Conservation (phyloP, 2,888 invertebrate genomes). For the Aleiodes leptofemur region DNA sequence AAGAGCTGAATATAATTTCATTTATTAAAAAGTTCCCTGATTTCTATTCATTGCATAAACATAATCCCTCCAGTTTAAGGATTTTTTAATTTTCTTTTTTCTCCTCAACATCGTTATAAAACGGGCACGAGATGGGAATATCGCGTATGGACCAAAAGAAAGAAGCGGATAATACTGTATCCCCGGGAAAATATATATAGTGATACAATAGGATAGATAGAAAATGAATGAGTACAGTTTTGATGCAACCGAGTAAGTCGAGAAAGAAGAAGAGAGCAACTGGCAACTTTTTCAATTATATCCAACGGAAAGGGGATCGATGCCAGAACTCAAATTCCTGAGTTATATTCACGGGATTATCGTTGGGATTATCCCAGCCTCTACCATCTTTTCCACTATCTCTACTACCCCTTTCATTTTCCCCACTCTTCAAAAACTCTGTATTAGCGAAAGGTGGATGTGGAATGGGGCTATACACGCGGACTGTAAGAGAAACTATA, state of each 20-base stretch:
- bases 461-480: not conserved
- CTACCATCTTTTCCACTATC: conserved; percentile 7
- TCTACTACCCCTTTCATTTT: not conserved
- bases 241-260: conserved; percentile 21
- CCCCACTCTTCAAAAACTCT: conserved; percentile 21
- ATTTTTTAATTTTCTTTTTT: too few species aligned
- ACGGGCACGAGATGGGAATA: too few species aligned
- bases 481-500: conserved; percentile 32
- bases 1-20: too few species aligned
- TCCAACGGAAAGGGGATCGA: conserved; percentile 45
- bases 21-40: too few species aligned
- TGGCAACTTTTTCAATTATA: conserved; percentile 47
- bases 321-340: conserved; percentile 57
- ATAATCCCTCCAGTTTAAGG: too few species aligned
- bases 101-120: too few species aligned
- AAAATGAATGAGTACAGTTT: conserved; percentile 47
- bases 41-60: too few species aligned
- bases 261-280: not conserved
- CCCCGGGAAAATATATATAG: conserved; percentile 37
- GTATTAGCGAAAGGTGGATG: not conserved
- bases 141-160: too few species aligned
- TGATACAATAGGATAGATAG: conserved; percentile 56
- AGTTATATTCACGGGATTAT: conserved; percentile 59
- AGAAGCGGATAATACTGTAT: too few species aligned
- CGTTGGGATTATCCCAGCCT: conserved; percentile 54